Evolutionary conservation across 2,113 vertebrate species (phyloP), one percentile per base, ranked within the genome.

Genomic region (Colius striatus): DNA sequence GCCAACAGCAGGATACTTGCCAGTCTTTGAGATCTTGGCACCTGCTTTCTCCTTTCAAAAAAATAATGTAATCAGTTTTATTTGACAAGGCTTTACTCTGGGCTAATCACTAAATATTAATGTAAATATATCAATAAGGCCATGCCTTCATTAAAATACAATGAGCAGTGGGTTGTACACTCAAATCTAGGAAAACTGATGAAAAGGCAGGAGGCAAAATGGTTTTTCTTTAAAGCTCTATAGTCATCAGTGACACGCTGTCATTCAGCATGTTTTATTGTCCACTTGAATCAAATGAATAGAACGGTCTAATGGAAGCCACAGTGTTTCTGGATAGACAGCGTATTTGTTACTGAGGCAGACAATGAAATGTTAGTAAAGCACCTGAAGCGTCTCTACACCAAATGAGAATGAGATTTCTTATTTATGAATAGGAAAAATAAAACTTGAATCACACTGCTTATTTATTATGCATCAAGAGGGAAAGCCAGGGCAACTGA

Each of bases 251-350:
- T 94, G 89, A 61, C 90, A 93, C 0, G 1, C 79, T 92, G 92
- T 96, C 82, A 88, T 90, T 96, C 79, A 86, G 75, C 34, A 51
- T 84, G 68, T 65, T 94, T 93, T 89, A 95, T 72, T 96, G 90
- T 83, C 67, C 83, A 90, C 79, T 90, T 87, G 79, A 86, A 80
- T 36, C 79, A 88, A 86, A 92, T 75, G 38, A 92, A 96, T 32
- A 86, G 79, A 85, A 92, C 1, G 16, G 78, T 58, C 90, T 74
- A 79, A 93, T 45, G 78, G 78, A 95, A 94, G 82, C 55, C 84
- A 77, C 67, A 73, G 75, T 77, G 72, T 53, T 91, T 91, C 87
- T 11, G 12, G 34, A 74, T 1, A 91, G 78, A 58, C 75, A 92
- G 60, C 6, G 8, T 58, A 86, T 88, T 90, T 95, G 72, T 88